Percentiles rank a stretch among this genome's conserved stretches.
phyloP scores from a whole-genome alignment of 2,888 invertebrate species.

The Agrochola lota region DNA sequence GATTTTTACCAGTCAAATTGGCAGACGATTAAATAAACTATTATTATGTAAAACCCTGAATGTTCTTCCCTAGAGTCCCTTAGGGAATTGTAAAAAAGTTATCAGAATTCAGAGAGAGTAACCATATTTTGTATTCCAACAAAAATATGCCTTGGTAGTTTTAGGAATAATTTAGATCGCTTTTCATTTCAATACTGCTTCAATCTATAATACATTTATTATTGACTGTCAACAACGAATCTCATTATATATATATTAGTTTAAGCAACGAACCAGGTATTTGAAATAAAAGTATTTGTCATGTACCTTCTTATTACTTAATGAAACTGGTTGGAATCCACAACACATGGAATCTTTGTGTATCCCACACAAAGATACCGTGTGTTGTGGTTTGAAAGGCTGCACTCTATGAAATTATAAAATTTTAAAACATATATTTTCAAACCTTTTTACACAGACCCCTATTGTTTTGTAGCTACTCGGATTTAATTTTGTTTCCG shows the following conservation, averaged over 20 bases:
- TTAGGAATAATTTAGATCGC: not conserved
- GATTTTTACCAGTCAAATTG: slow-evolving; percentile 19
- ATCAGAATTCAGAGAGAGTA: not conserved
- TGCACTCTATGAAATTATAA: not conserved
- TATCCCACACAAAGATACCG: not conserved
- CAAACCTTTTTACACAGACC: not conserved
- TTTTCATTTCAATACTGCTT: not conserved
- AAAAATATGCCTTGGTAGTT: not conserved
- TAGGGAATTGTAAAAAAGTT: slow-evolving; percentile 16
- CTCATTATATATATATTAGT: too few species aligned
- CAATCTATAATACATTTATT: not conserved
- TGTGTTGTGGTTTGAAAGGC: not conserved
- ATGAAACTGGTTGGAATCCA: not conserved
- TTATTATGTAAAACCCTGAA: slow-evolving; percentile 32
- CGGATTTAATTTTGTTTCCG: not conserved
- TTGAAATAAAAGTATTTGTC: not conserved
- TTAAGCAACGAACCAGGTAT: not conserved
- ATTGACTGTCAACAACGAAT: not conserved
- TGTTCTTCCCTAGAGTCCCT: not conserved
- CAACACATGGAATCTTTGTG: not conserved
- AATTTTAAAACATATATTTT: not conserved
- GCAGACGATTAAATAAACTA: slow-evolving; percentile 28
- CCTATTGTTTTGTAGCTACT: not conserved
- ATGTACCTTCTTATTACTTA: not conserved
- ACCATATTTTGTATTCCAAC: slow-evolving; percentile 4